Evolutionary conservation across 2,797 vertebrate genomes (phyloP).

Genomic region (Dallia pectoralis): DNA sequence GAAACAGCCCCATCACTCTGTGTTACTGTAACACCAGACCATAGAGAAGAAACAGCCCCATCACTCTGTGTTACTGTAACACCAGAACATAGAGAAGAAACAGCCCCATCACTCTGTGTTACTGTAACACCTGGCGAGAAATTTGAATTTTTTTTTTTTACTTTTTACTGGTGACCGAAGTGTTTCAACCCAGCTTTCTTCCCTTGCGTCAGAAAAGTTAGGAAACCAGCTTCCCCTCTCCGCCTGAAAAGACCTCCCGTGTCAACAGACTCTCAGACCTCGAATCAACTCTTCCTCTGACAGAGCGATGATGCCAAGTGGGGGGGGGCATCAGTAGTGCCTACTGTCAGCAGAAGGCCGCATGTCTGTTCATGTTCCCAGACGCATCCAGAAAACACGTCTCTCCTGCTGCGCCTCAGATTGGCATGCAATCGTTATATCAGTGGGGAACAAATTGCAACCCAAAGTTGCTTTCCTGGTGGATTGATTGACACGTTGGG

Average conservation of each 20-base stretch:
- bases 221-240: neutral
- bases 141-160: too few relatives aligned
- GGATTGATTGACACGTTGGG: too few relatives aligned
- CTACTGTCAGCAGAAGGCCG: neutral
- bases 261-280: neutral
- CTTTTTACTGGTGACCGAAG: neutral
- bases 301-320: slow-evolving; percentile 4
- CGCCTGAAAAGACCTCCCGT: neutral
- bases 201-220: neutral
- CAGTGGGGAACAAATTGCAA: neutral
- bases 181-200: neutral
- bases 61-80: too few relatives aligned
- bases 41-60: too few relatives aligned
- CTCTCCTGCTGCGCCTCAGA: neutral
- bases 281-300: neutral
- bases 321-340: neutral
- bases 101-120: too few relatives aligned
- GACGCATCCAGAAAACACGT: neutral
- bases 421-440: neutral
- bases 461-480: too few relatives aligned
- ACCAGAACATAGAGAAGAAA: too few relatives aligned
- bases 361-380: slow-evolving; percentile 3
- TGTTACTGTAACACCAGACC: too few relatives aligned
- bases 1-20: too few relatives aligned
- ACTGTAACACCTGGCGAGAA: too few relatives aligned